A percentile compares a stretch with the other conserved stretches of the same genome.
These are phyloP conservation scores for Cydia strobilella DNA, from an alignment of 1,140 invertebrate genomes.

Conservation along the genomic window DNA sequence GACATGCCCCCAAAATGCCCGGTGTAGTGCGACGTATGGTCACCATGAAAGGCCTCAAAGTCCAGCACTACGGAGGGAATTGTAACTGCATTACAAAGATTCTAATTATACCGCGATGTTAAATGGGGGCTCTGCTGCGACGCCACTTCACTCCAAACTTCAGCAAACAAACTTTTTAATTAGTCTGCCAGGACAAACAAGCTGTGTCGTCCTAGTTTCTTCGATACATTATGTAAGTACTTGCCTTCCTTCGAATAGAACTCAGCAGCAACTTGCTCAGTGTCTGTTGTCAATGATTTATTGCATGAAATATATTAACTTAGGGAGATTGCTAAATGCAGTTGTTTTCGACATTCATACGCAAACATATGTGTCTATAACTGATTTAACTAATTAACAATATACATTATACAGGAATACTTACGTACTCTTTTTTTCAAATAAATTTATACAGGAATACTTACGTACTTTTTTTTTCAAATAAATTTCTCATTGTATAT, in stretches of 20 bases:
- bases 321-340: constrained; percentile 3
- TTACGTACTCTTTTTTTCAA: background rate
- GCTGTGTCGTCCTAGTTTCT: constrained; percentile 66
- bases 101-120: constrained; percentile 61
- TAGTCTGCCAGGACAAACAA: constrained; percentile 77
- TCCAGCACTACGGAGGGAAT: background rate
- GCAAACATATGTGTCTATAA: background rate
- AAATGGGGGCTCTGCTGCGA: constrained; percentile 63
- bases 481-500: too few species aligned
- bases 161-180: constrained; percentile 78
- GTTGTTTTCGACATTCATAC: background rate
- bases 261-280: constrained; percentile 38
- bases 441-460: background rate
- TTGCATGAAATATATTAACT: constrained; percentile 22
- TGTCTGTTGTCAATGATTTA: constrained; percentile 47
- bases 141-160: constrained; percentile 63
- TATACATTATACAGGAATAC: background rate
- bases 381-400: background rate
- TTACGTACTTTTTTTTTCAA: background rate
- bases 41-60: background rate
- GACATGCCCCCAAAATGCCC: too few species aligned
- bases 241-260: constrained; percentile 50
- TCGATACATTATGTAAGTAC: constrained; percentile 56
- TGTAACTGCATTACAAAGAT: constrained; percentile 23
- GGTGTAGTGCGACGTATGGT: too few species aligned